Base-by-base conservation (phyloP, 2,888 invertebrate genomes). In the Flexamia atlantica region DNA sequence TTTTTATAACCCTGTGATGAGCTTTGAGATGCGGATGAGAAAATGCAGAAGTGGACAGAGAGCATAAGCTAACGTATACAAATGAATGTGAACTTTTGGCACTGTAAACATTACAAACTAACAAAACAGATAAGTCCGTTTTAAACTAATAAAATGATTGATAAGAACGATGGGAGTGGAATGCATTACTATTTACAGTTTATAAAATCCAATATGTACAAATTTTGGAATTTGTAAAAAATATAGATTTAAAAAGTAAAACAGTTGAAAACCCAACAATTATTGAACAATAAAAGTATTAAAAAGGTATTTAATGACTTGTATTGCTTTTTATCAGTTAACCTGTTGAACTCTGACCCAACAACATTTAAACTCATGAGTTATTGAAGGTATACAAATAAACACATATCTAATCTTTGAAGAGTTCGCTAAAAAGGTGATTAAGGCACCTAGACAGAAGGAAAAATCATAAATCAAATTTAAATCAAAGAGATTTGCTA, bases 21-120 rank as follows among this genome's bases (percentile, higher is more conserved):
- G 50, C 32, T 57, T 36, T 79, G 0, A 32, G 36, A 76, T 14
- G 30, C 50, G 57, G 14, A 79, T 79, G 57, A 40, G 32, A 57
- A 57, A 57, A 30, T 53, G 79, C 53, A 50, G n/a, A 50, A 76
- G 53, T 20, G n/a, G 28, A 76, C 28, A 83, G 82, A 83, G 82
- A 83, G 82, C 82, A 30, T 83, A 83, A 40, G 40, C 82, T 83
- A 83, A 30, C 82, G 82, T 83, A 83, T 83, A 83, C 82, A 83
- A 5, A 57, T 36, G 79, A 79, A 83, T 83, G 82, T 83, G 60
- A 74, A 12, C 36, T 40, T 7, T 74, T 83, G 74, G 42, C 57
- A 82, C 53, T 17, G 53, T n/a, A 70, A 46, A 10, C 1, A 82
- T 70, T 40, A 68, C 30, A 32, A n/a, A n/a, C n/a, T 20, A 64